phyloP scores from a whole-genome alignment of 2,113 vertebrate genomes.

The Melanerpes aurifrons region DNA sequence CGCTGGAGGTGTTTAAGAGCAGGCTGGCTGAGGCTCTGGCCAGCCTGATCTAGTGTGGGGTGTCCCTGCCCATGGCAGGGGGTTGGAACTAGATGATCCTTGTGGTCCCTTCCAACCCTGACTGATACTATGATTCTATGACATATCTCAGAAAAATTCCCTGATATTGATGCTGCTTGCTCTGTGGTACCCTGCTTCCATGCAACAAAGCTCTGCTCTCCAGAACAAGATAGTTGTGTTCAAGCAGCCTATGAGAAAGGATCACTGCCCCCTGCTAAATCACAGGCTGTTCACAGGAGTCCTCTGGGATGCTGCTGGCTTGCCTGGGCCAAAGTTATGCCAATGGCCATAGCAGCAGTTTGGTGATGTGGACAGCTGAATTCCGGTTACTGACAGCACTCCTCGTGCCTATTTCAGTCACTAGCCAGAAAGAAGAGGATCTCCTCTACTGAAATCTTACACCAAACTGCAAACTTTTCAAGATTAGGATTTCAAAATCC shows the following conservation, averaged over 20 bases:
- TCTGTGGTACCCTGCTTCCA: neutral
- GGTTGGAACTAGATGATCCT: too few relatives aligned
- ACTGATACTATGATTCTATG: too few relatives aligned
- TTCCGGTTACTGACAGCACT: neutral
- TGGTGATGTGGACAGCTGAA: neutral
- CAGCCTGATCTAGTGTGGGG: too few relatives aligned
- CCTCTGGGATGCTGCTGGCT: neutral
- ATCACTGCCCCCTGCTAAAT: neutral
- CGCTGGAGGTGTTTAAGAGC: too few relatives aligned
- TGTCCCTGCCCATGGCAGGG: too few relatives aligned
- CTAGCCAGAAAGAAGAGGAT: neutral
- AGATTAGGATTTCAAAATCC: neutral
- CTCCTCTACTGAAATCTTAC: neutral
- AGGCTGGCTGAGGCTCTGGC: too few relatives aligned
- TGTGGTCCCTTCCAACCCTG: too few relatives aligned
- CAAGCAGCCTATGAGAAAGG: neutral
- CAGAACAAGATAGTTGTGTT: neutral
- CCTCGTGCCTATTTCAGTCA: neutral
- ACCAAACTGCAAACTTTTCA: neutral
- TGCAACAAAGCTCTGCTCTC: neutral
- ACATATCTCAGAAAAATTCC: neutral
- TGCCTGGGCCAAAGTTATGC: neutral
- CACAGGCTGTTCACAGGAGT: neutral
- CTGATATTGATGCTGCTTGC: neutral
- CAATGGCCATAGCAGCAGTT: neutral